These are phyloP conservation scores for Malurus splendens DNA, from an alignment of 2,797 vertebrate species.

Conservation along the genomic window DNA sequence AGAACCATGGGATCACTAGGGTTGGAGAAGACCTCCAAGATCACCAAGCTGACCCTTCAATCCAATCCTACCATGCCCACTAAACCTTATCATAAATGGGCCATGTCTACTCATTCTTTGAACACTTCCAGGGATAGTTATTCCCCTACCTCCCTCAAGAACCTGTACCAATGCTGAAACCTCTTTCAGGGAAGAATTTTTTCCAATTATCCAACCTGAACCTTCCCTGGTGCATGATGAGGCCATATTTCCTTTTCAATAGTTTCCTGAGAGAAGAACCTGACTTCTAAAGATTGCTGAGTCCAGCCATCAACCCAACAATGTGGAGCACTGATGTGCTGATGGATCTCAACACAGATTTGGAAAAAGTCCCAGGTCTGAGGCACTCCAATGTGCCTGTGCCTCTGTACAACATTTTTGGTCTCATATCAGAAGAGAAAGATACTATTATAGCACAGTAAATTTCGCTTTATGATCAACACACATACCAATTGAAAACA, in stretches of 20 bases:
- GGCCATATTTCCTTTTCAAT: not conserved
- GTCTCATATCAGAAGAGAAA: not conserved
- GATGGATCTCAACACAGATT: not conserved
- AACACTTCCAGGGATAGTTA: not conserved
- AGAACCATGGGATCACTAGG: not conserved
- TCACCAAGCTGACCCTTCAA: not conserved
- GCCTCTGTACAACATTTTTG: not conserved
- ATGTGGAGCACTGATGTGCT: not conserved
- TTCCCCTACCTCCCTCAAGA: not conserved
- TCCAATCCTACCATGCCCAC: not conserved
- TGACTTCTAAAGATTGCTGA: not conserved
- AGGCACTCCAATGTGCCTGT: not conserved
- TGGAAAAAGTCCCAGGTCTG: not conserved
- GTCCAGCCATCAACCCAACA: not conserved
- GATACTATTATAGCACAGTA: not conserved
- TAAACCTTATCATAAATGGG: not conserved
- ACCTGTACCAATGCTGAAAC: not conserved
- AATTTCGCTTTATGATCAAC: not conserved
- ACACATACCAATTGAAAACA: not conserved
- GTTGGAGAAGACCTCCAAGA: not conserved
- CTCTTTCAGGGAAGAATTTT: not conserved
- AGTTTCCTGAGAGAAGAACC: not conserved
- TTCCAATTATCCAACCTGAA: not conserved
- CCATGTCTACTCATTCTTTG: not conserved
- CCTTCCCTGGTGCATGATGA: not conserved